Percentiles rank a stretch among this genome's conserved stretches.
Evolutionary conservation across 2,797 vertebrate species (phyloP).

Genomic region (Pantherophis vulpinus): DNA sequence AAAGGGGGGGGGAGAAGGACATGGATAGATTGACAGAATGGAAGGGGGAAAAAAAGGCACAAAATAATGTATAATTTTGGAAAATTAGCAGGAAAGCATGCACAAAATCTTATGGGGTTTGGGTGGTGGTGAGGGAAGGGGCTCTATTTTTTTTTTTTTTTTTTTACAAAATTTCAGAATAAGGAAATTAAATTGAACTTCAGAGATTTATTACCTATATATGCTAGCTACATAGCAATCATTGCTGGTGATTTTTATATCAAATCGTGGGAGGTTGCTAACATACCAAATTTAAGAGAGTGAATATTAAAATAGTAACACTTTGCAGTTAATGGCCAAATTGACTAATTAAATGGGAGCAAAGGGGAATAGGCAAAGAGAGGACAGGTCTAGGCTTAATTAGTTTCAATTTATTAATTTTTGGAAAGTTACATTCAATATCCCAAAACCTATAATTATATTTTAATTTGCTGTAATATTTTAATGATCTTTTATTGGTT

Average conservation of each 20-base stretch:
- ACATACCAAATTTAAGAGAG: not conserved
- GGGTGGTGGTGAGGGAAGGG: not conserved
- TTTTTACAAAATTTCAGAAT: not conserved
- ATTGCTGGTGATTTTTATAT: not conserved
- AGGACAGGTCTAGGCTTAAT: not conserved
- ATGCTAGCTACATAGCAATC: not conserved
- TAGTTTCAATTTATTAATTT: not conserved
- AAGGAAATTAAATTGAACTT: not conserved
- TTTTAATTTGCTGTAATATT: not conserved
- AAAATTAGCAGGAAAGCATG: not conserved
- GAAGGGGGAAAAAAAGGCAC: not conserved
- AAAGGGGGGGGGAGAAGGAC: not conserved
- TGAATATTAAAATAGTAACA: not conserved
- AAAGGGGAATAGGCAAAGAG: not conserved
- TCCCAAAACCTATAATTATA: not conserved
- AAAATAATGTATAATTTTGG: not conserved
- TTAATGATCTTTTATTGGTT: not conserved
- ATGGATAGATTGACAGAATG: not conserved
- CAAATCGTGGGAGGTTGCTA: not conserved
- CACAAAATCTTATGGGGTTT: not conserved
- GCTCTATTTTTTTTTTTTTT: not conserved
- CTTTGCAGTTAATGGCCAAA: not conserved
- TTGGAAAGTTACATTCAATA: not conserved
- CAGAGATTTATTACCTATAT: not conserved
- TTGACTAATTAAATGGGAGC: not conserved